Evolutionary conservation across 1,140 invertebrate species (phyloP).

Genomic region (Magallana gigas): DNA sequence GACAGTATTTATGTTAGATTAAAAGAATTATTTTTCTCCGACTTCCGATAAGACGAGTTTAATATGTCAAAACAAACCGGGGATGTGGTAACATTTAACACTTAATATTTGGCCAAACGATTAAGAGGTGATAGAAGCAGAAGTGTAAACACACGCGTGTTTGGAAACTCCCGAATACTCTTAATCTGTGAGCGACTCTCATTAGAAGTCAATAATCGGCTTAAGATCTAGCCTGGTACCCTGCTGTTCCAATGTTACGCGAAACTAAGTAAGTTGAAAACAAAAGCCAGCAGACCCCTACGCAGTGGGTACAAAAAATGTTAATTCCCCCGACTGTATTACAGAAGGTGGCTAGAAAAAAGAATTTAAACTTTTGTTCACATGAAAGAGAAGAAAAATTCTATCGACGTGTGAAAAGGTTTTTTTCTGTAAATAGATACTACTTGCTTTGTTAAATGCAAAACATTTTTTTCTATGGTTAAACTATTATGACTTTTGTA

Average conservation of each 20-base stretch:
- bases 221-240: neutral
- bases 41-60: conserved; percentile 9
- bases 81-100: conserved; percentile 14
- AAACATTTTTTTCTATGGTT: no score
- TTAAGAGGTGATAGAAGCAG: conserved; percentile 1
- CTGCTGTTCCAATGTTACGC: conserved; percentile 11
- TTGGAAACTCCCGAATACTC: neutral
- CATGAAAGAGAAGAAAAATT: no score
- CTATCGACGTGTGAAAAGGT: no score
- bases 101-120: conserved; percentile 17
- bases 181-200: neutral
- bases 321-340: no score
- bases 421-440: no score
- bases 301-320: neutral
- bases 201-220: neutral
- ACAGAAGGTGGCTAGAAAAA: no score
- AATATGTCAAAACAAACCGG: conserved; percentile 22
- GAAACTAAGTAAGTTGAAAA: conserved; percentile 10
- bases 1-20: neutral
- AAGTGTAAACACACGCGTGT: conserved; percentile 12
- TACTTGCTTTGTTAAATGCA: no score
- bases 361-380: no score
- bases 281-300: neutral
- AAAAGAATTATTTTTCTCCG: neutral
- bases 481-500: no score